These are phyloP conservation scores for Hyppa rectilinea DNA, from an alignment of 2,888 invertebrate species.

Conservation along the genomic window DNA sequence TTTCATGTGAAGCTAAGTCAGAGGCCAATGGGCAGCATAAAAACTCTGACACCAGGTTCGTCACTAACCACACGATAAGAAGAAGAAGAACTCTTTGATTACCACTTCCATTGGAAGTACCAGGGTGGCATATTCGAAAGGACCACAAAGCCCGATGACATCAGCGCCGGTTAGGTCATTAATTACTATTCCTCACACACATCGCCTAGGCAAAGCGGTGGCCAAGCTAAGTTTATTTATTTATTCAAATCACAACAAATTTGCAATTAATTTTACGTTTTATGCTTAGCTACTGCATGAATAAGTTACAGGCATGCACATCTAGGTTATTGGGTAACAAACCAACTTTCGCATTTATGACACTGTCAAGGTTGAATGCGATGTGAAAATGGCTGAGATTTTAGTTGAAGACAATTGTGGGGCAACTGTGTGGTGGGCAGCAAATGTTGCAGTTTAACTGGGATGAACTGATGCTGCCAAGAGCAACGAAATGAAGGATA, in stretches of 20 bases:
- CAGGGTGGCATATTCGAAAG: constrained; percentile 2
- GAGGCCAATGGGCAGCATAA: too few species aligned
- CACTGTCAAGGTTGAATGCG: constrained; percentile 47
- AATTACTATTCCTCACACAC: constrained; percentile 49
- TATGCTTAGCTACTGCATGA: constrained; percentile 45
- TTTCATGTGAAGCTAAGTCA: too few species aligned
- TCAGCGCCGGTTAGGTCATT: neutral
- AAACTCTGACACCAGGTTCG: too few species aligned
- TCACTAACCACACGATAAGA: too few species aligned
- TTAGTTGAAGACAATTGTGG: constrained; percentile 11
- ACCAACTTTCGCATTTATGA: constrained; percentile 34
- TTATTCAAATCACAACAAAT: constrained; percentile 52
- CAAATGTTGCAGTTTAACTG: neutral
- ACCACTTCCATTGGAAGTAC: neutral
- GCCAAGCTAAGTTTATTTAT: constrained; percentile 39
- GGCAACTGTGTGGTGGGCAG: neutral
- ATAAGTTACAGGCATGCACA: constrained; percentile 52
- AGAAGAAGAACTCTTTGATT: too few species aligned
- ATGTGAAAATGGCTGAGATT: constrained; percentile 28
- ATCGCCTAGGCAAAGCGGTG: constrained; percentile 25
- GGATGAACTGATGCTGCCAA: neutral
- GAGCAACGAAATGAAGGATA: too few species aligned
- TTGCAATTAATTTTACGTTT: constrained; percentile 57
- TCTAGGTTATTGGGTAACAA: constrained; percentile 53
- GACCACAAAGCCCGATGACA: constrained; percentile 8